Conservation (phyloP, 2,113 vertebrate genomes). For the Acanthisitta chloris region DNA sequence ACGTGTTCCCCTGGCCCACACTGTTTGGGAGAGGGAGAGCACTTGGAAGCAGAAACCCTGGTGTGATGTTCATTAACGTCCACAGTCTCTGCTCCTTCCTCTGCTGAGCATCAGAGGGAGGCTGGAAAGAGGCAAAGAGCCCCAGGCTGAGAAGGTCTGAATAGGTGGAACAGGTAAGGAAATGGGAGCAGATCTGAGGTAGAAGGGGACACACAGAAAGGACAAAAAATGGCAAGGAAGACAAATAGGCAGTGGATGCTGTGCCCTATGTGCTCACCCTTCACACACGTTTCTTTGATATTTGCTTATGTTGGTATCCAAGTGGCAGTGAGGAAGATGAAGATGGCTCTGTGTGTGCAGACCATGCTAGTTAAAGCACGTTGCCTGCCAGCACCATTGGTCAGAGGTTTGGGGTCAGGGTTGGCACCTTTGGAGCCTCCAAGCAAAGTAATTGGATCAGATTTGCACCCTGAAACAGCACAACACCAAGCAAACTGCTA, state of each 20-base stretch:
- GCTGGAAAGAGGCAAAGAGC: neutral
- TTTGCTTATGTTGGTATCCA: neutral
- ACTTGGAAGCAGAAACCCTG: neutral
- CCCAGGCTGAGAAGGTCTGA: neutral
- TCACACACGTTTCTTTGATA: fast-evolving
- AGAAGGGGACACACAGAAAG: neutral
- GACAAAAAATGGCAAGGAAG: neutral
- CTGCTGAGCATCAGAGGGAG: neutral
- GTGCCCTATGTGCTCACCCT: fast-evolving
- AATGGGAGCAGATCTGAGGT: neutral
- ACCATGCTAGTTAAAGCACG: neutral
- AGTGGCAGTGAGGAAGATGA: neutral
- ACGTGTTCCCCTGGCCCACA: neutral
- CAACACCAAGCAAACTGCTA: too few species aligned
- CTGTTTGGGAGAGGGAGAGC: neutral
- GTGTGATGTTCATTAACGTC: neutral
- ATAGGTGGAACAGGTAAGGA: neutral
- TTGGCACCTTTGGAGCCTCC: neutral
- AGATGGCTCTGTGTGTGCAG: neutral
- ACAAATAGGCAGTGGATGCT: neutral
- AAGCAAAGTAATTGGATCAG: fast-evolving
- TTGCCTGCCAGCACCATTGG: fast-evolving
- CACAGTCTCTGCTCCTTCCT: neutral
- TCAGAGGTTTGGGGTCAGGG: neutral
- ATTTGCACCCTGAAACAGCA: fast-evolving